Evolutionary conservation across 2,113 vertebrate species (phyloP).

Genomic region (Nycticebus coucang): DNA sequence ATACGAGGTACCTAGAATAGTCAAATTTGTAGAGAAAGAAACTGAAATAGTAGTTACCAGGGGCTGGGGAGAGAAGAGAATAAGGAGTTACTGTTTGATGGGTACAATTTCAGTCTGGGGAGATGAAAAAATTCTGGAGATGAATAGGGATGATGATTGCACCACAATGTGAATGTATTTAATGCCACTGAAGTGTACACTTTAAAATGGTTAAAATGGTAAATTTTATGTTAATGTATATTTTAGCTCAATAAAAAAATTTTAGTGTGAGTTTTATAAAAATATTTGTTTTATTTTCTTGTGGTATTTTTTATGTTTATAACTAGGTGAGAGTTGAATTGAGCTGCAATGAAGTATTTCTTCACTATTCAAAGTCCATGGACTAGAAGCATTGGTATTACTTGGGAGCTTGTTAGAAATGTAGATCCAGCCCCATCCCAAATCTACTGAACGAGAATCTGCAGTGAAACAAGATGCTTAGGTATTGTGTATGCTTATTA

Average conservation of each 20-base stretch:
- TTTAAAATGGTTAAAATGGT: not conserved
- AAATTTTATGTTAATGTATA: not conserved
- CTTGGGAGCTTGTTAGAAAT: not conserved
- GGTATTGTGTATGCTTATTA: not conserved
- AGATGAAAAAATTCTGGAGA: not conserved
- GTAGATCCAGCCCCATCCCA: not conserved
- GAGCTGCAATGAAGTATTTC: not conserved
- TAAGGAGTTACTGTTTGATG: not conserved
- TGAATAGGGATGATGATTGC: not conserved
- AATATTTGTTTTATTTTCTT: not conserved
- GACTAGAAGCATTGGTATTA: not conserved
- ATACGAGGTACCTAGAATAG: not conserved
- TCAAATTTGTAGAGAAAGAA: not conserved
- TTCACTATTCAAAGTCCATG: not conserved
- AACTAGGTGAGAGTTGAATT: not conserved
- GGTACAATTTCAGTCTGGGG: not conserved
- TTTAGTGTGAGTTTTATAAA: slow-evolving; percentile 31
- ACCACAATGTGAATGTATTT: not conserved
- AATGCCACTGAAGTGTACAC: not conserved
- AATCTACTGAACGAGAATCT: not conserved
- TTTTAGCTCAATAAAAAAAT: slow-evolving; percentile 24
- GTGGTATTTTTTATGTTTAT: not conserved
- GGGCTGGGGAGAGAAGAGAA: not conserved
- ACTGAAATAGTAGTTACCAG: not conserved
- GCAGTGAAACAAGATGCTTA: not conserved